These are phyloP conservation scores for Antheraea yamamai DNA, from an alignment of 2,888 invertebrate species.

Conservation along the genomic window DNA sequence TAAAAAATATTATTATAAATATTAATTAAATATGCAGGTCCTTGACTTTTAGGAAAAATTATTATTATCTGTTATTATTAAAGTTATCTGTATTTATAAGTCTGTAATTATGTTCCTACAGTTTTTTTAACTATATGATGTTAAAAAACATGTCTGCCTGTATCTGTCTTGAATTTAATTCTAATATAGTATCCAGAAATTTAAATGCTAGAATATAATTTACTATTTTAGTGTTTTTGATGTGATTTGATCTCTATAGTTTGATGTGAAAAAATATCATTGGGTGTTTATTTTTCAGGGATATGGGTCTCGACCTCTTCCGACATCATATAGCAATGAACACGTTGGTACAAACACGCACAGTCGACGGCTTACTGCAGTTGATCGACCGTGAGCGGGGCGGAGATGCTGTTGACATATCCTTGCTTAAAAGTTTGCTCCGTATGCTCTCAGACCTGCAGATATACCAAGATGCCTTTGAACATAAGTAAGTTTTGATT, in stretches of 20 bases:
- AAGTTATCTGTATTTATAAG: no score
- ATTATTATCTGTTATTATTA: no score
- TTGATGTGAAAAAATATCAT: background rate
- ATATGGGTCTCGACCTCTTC: constrained; percentile 98
- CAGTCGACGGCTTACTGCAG: constrained; percentile 95
- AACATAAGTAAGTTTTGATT: constrained; percentile 84
- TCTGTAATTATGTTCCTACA: background rate
- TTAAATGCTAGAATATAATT: no score
- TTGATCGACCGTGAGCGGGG: constrained; percentile 96
- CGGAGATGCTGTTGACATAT: constrained; percentile 96
- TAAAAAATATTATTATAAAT: no score
- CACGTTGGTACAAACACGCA: constrained; percentile 93
- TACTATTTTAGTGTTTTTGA: no score
- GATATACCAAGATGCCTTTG: constrained; percentile 95
- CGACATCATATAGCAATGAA: constrained; percentile 96
- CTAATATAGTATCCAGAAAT: no score
- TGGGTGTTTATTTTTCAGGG: constrained; percentile 82
- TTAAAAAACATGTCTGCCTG: no score
- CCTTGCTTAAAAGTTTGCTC: constrained; percentile 94
- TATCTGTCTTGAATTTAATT: no score
- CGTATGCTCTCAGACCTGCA: constrained; percentile 98
- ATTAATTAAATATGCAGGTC: no score
- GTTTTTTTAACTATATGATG: background rate
- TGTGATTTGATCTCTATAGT: no score
- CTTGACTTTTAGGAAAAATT: no score